Base-by-base conservation (phyloP, 2,888 invertebrate species). In the Zhuqinia jingwanae region DNA sequence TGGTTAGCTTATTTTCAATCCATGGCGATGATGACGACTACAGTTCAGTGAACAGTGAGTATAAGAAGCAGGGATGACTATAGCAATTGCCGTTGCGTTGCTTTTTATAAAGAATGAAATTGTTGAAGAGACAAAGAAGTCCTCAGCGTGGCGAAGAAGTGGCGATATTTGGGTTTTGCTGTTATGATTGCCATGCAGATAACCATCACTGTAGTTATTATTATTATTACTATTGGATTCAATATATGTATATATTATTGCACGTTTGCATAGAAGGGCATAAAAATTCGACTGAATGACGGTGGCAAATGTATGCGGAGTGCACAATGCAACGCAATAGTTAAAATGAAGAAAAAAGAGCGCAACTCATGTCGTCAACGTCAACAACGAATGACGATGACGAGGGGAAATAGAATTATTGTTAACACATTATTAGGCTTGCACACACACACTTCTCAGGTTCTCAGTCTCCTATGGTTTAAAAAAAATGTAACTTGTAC, bases 401-500 rank as follows among this genome's bases (percentile, higher is more conserved):
- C 36, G 65, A 42, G 68, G 45, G 68, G 68, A 70, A 70, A 36
- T 36, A 36, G 36, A 36, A 47, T 45, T 70, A 10, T 11, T 65
- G 65, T 27, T 58, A 30, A 30, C 47, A 47, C n/a, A 47, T 47
- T 47, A 47, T 47, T 36, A 65, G 30, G 2, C 36, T 25, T 68
- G 42, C 20, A 17, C 22, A 8, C 36, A 36, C 8, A 36, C 36
- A 36, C 36, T 36, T 36, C 36, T 36, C 36, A 6, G 3, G 15
- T 20, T 65, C 0, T 27, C 11, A 45, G 77, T 65, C 83, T 83
- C 77, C 83, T 83, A 53, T 77, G 63, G 75, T 76, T 63, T 83
- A n/a, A n/a, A n/a, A n/a, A n/a, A n/a, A n/a, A n/a, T n/a, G n/a
- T n/a, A n/a, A n/a, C n/a, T n/a, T n/a, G n/a, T n/a, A n/a, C n/a